These are phyloP conservation scores for Cirrhinus mrigala DNA, from an alignment of 2,797 vertebrate species.

Conservation along the genomic window DNA sequence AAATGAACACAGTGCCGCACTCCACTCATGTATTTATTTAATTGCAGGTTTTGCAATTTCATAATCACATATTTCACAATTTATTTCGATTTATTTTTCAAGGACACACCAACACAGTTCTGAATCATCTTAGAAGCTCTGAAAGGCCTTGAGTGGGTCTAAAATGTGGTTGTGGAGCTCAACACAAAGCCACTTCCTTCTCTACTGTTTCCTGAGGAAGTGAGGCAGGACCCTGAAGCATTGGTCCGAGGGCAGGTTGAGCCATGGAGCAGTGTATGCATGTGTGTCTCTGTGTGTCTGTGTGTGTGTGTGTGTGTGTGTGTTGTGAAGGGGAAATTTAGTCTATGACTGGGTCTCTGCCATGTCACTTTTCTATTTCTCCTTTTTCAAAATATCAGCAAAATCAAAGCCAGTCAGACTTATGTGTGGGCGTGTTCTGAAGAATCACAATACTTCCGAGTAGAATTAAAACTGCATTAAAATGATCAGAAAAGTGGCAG, in stretches of 20 bases:
- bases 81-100: neutral
- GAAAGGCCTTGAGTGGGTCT: neutral
- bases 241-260: conserved; percentile 37
- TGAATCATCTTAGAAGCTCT: neutral
- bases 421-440: neutral
- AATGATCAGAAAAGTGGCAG: too few relatives aligned
- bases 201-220: conserved; percentile 79
- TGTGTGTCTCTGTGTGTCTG: conserved; percentile 35
- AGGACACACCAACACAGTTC: neutral
- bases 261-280: neutral
- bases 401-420: neutral
- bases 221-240: conserved; percentile 54
- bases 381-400: neutral
- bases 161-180: neutral
- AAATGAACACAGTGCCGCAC: neutral
- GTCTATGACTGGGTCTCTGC: neutral
- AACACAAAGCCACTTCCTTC: conserved; percentile 62
- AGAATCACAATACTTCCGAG: neutral
- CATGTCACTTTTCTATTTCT: neutral
- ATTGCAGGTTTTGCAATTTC: neutral
- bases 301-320: neutral
- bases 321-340: neutral
- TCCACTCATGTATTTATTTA: neutral
- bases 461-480: too few relatives aligned
- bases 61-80: neutral